Evolutionary conservation across 2,113 vertebrate species (phyloP), one percentile per base, ranked within the genome.

Genomic region (Perca flavescens): DNA sequence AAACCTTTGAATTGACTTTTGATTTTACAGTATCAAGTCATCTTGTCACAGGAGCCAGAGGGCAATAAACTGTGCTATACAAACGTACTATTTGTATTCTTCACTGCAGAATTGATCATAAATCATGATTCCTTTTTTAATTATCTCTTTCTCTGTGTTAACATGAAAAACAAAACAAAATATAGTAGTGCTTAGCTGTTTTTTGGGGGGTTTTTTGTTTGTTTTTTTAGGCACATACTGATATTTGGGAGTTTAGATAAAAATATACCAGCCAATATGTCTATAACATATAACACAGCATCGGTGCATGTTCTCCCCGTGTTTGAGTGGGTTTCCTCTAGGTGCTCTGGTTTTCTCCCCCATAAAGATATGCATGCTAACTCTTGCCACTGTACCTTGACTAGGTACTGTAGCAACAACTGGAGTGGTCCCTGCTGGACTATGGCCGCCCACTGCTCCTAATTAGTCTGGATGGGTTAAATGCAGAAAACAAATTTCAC

Each of bases 21-120:
- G 36, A 69, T 82, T 79, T 78, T 52, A 21, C 13, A 70, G 10
- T 43, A 65, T 61, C 56, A 70, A 14, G 54, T 69, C 40, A 63
- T 60, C 53, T 47, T 61, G 67, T 19, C 17, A 2, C 50, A 56
- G 58, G 54, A 75, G 28, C 56, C 53, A 54, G 71, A 68, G 22
- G 15, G 34, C 64, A 75, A 43, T 49, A 69, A 64, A 71, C 28
- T 34, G 19, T 47, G 61, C 1, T 72, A 15, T 22, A 63, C 36
- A 64, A 70, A 75, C 1, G 6, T 22, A 46, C 46, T 65, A 31
- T 16, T 77, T 36, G 49, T 31, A 80, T 70, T 77, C 47, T 36
- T 52, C n/a, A 53, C 21, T 13, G 17, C 52, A 19, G 58, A 60
- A 68, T 5, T 43, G n/a, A 75, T 66, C 31, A 65, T 52, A 17